Percentiles rank a stretch among this genome's conserved stretches.
Conservation (phyloP, 2,888 invertebrate species). For the Plagodis pulveraria region DNA sequence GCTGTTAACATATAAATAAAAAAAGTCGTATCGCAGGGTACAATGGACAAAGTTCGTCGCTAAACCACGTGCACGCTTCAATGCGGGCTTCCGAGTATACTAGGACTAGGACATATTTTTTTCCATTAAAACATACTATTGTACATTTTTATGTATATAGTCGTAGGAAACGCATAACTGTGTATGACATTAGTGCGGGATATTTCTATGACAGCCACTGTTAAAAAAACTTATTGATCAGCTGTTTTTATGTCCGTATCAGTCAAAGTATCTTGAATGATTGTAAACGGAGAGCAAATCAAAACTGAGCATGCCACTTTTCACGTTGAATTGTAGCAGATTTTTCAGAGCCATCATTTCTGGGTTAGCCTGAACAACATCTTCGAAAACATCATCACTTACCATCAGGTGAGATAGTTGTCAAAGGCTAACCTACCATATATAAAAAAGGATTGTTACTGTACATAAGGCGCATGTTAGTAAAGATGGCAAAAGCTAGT, state of each 20-base stretch:
- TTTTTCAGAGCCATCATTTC: no score
- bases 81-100: slow-evolving; percentile 59
- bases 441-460: no score
- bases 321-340: no score
- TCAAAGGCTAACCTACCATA: no score
- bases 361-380: no score
- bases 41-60: slow-evolving; percentile 32
- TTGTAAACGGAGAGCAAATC: no score
- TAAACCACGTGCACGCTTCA: slow-evolving; percentile 44
- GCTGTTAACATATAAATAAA: no score
- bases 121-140: slow-evolving; percentile 17
- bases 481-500: no score
- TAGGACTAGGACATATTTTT: slow-evolving; percentile 41
- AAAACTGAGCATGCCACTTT: no score
- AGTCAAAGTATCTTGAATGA: neutral
- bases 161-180: slow-evolving; percentile 21
- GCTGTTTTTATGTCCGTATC: slow-evolving; percentile 6
- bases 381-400: no score
- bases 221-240: slow-evolving; percentile 3
- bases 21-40: slow-evolving; percentile 35
- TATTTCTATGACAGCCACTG: slow-evolving; percentile 7
- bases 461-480: no score
- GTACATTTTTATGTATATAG: slow-evolving; percentile 34
- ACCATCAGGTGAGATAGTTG: no score
- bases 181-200: slow-evolving; percentile 13